Conservation (phyloP, 2,888 invertebrate species). For the Polydrusus cervinus region DNA sequence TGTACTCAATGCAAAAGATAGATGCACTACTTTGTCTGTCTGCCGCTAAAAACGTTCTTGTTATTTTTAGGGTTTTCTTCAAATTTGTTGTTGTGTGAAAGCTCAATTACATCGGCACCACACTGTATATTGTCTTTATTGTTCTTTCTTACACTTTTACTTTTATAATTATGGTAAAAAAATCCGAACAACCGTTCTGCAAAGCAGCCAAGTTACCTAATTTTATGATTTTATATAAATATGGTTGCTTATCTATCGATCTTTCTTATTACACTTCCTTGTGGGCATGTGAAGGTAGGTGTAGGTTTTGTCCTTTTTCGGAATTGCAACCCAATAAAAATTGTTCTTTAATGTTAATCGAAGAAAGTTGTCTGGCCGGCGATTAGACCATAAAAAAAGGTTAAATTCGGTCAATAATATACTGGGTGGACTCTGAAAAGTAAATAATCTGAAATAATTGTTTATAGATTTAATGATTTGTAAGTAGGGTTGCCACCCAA, state of each 20-base stretch:
- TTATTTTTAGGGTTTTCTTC: too few relatives aligned
- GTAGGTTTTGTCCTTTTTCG: constrained; percentile 27
- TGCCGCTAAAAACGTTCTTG: too few relatives aligned
- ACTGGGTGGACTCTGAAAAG: background rate
- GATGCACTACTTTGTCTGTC: too few relatives aligned
- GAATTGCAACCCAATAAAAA: constrained; percentile 25
- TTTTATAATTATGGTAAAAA: constrained; percentile 27
- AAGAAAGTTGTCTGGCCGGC: constrained; percentile 31
- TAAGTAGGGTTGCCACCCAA: too few relatives aligned
- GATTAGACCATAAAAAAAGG: constrained; percentile 4
- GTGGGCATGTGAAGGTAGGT: constrained; percentile 29
- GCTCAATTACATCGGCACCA: too few relatives aligned
- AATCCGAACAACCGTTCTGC: constrained; percentile 4
- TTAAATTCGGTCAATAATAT: constrained; percentile 4
- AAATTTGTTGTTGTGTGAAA: too few relatives aligned
- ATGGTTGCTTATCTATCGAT: constrained; percentile 21
- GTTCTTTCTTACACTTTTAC: constrained; percentile 26
- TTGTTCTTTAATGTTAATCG: constrained; percentile 16
- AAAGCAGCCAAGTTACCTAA: constrained; percentile 23
- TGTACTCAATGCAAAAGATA: too few relatives aligned
- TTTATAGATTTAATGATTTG: too few relatives aligned
- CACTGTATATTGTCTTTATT: background rate
- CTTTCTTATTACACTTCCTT: constrained; percentile 26
- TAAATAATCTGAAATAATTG: too few relatives aligned
- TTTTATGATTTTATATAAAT: constrained; percentile 24